phyloP scores from a whole-genome alignment of 2,888 invertebrate genomes.

The Melanchra persicariae region DNA sequence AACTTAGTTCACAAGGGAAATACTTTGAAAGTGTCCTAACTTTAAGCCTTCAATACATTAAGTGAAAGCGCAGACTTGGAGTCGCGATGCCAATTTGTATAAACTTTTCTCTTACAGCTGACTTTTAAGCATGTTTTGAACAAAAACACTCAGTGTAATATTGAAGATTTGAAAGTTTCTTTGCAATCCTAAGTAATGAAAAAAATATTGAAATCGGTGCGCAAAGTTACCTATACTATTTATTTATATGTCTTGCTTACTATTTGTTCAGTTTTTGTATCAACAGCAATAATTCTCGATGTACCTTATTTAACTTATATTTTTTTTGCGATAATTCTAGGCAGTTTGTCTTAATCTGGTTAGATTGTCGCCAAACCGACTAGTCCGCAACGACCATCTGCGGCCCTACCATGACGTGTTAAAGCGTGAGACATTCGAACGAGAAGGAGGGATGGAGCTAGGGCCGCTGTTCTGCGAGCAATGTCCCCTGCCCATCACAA shows the following conservation, averaged over 20 bases:
- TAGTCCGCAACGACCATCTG: too few relatives aligned
- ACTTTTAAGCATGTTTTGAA: constrained; percentile 20
- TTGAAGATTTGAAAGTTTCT: constrained; percentile 26
- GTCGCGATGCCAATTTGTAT: constrained; percentile 45
- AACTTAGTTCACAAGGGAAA: constrained; percentile 22
- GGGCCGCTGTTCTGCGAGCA: too few relatives aligned
- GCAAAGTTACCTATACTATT: background rate
- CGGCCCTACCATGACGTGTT: too few relatives aligned
- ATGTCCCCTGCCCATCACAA: too few relatives aligned
- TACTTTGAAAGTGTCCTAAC: constrained; percentile 12
- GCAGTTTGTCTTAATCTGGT: too few relatives aligned
- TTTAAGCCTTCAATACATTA: constrained; percentile 36
- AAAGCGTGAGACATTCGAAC: too few relatives aligned
- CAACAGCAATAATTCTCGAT: too few relatives aligned
- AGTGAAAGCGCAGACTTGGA: constrained; percentile 27
- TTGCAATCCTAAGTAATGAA: background rate
- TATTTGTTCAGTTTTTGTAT: too few relatives aligned
- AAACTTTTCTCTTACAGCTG: constrained; percentile 31
- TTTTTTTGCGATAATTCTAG: too few relatives aligned
- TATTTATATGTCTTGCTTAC: background rate
- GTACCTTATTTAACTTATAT: too few relatives aligned
- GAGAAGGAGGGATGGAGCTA: too few relatives aligned
- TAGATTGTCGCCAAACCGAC: too few relatives aligned
- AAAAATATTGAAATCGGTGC: constrained; percentile 1
- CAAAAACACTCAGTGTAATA: constrained; percentile 33